Evolutionary conservation across 2,797 vertebrate genomes (phyloP).

Genomic region (Onychomys torridus): DNA sequence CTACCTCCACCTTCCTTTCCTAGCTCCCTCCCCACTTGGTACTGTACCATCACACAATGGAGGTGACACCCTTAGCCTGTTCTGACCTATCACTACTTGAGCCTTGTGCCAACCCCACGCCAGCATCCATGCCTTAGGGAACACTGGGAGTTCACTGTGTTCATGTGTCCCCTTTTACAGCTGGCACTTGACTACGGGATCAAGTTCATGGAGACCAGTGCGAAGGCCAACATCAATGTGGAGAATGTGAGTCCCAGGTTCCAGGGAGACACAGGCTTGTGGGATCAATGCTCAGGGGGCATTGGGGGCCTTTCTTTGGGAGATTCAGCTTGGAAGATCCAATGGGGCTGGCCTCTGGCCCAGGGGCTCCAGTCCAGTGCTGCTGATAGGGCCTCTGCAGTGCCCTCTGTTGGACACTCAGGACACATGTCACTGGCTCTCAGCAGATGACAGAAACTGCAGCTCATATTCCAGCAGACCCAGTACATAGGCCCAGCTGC

Average conservation of each 20-base stretch:
- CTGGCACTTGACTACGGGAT: conserved; percentile 96
- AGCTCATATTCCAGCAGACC: not conserved
- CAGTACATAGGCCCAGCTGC: no score
- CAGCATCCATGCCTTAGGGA: not conserved
- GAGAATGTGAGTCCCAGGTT: conserved; percentile 93
- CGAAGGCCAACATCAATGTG: conserved; percentile 99
- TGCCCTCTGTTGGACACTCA: not conserved
- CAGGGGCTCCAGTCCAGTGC: not conserved
- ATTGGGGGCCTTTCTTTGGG: no score
- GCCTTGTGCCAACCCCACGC: not conserved
- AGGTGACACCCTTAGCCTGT: not conserved
- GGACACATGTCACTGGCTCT: not conserved
- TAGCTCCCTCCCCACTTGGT: not conserved
- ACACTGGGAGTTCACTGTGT: not conserved
- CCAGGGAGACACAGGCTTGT: not conserved
- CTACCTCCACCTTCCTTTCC: not conserved
- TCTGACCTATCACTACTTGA: not conserved
- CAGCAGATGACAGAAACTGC: not conserved
- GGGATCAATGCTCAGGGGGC: not conserved
- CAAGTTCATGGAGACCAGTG: conserved; percentile 99
- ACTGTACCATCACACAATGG: not conserved
- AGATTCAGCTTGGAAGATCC: not conserved
- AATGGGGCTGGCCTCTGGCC: not conserved
- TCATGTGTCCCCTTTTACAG: conserved; percentile 83
- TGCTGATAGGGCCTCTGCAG: not conserved